Base-by-base conservation (phyloP, 92 coral and sea anemone species). In the Pocillopora grandis region DNA sequence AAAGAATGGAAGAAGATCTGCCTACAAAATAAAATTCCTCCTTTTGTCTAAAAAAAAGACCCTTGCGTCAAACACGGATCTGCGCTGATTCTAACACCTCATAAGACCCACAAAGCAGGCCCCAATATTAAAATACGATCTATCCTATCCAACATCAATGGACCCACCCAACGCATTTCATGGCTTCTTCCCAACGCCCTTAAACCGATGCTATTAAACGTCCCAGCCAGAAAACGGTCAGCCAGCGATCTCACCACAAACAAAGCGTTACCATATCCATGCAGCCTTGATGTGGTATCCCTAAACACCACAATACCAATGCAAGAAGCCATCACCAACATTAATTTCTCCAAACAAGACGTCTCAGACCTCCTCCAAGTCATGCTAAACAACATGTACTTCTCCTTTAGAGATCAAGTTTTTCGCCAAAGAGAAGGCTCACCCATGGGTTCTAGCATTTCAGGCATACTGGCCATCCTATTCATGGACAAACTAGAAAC, bases 21-120 rank as follows among this genome's bases (percentile, higher is more conserved):
- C 52, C 52, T 42, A 42, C 6, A 42, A 42, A 66, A 35, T 66
- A 11, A 68, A 37, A n/a, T 10, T 13, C 73, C 73, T 1, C 13
- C 36, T 0, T 27, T 68, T 68, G 62, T 80, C 17, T 17, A 71
- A 36, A 63, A 60, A 66, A 27, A 27, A 0, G 74, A 86, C 71
- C 76, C 16, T 62, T 2, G 8, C 90, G 21, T 37, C 90, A n/a
- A 80, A 81, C 69, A 80, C 82, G 1, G 90, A 87, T 62, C 78
- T 80, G 27, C 90, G 76, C 12, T 14, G 59, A 12, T 87, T 87
- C 14, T 87, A 87, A 36, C 90, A 80, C 77, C 80, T 87, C 52
- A 80, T 87, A 87, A 87, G 20, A 87, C 90, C 42, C 52, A 42
- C 52, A 42, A 42, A 42, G 8, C 52, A 7, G 52, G 52, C 52